Evolutionary conservation across 1,140 invertebrate species (phyloP).

Genomic region (Marisa cornuarietis): DNA sequence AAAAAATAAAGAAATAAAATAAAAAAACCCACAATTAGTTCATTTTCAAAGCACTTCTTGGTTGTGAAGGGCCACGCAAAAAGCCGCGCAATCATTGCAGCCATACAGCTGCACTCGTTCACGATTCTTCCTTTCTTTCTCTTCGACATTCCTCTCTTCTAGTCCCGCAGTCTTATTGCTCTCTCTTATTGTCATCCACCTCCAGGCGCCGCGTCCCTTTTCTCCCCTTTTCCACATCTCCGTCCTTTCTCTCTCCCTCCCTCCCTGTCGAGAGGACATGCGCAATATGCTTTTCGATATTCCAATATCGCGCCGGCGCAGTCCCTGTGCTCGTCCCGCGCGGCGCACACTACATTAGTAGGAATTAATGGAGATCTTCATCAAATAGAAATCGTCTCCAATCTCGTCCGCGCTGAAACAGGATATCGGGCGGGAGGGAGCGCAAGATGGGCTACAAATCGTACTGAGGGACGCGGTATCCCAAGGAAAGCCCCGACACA

Average conservation of each 20-base stretch:
- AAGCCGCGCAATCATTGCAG: no score
- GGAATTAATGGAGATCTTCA: slow-evolving; percentile 28
- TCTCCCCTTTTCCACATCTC: not conserved
- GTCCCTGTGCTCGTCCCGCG: slow-evolving; percentile 1
- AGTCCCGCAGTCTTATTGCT: no score
- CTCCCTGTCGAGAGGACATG: no score
- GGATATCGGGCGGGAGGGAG: slow-evolving; percentile 4
- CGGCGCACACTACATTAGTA: slow-evolving; percentile 19
- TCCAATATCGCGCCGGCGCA: slow-evolving; percentile 12
- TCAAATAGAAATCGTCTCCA: slow-evolving; percentile 18
- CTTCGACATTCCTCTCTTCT: no score
- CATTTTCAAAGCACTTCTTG: no score
- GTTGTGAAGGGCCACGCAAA: no score
- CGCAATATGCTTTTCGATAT: slow-evolving; percentile 26
- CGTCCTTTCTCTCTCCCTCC: not conserved
- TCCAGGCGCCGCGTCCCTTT: not conserved
- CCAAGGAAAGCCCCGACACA: not conserved
- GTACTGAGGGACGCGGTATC: not conserved
- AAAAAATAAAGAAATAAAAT: no score
- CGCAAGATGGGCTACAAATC: not conserved
- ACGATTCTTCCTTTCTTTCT: no score
- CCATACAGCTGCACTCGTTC: no score
- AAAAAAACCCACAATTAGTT: no score
- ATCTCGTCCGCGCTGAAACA: slow-evolving; percentile 10
- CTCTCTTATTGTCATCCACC: no score